These are phyloP conservation scores for Coenonympha arcania DNA, from an alignment of 2,888 invertebrate species.

Conservation along the genomic window DNA sequence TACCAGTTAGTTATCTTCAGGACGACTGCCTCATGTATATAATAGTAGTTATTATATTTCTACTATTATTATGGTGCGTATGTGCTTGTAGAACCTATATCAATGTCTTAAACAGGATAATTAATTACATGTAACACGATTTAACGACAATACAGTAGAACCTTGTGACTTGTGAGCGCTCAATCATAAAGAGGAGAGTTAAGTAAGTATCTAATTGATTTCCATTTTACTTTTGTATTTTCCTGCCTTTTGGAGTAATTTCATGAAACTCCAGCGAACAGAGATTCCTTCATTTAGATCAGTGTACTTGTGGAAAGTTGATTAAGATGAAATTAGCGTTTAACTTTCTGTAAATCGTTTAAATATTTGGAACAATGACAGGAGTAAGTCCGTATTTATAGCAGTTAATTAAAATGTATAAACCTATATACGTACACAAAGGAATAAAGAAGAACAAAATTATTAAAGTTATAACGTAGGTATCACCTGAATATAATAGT, in stretches of 20 bases:
- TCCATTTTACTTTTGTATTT: slow-evolving; percentile 36
- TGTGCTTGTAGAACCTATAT: background rate
- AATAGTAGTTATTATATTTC: too few species aligned
- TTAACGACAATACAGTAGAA: slow-evolving; percentile 45
- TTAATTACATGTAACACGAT: slow-evolving; percentile 58
- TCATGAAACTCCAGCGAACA: slow-evolving; percentile 18
- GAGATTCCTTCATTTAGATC: slow-evolving; percentile 25
- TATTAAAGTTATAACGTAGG: too few species aligned
- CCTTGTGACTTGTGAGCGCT: slow-evolving; percentile 39
- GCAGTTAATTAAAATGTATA: too few species aligned
- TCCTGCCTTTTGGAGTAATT: slow-evolving; percentile 25
- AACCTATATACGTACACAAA: too few species aligned
- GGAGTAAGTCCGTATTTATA: background rate
- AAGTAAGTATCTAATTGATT: slow-evolving; percentile 40
- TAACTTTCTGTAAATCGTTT: slow-evolving; percentile 21
- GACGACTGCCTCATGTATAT: too few species aligned
- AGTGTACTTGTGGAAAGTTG: slow-evolving; percentile 21
- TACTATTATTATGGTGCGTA: too few species aligned
- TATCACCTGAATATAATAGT: too few species aligned
- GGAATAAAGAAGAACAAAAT: too few species aligned
- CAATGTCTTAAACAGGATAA: slow-evolving; percentile 38
- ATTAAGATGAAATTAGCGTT: slow-evolving; percentile 24
- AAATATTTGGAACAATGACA: slow-evolving; percentile 13
- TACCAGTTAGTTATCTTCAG: too few species aligned
- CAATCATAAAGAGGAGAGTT: slow-evolving; percentile 43